A percentile compares a stretch with the other conserved stretches of the same genome.
Conservation (phyloP, 2,888 invertebrate species). For the Seira ritae region DNA sequence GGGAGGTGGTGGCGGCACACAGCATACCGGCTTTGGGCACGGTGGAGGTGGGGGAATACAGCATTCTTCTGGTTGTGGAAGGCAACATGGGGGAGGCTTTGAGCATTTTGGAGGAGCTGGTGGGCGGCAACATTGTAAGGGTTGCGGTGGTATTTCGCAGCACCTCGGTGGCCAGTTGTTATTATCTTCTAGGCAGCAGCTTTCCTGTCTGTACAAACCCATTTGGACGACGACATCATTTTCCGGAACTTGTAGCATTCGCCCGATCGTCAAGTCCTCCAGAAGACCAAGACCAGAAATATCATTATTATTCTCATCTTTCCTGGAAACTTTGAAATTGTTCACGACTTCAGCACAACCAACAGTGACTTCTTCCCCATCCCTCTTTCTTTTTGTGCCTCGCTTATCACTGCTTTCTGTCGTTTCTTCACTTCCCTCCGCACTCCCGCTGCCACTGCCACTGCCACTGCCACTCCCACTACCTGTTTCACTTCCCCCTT, state of each 20-base stretch:
- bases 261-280: not conserved
- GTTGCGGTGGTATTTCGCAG: constrained; percentile 14
- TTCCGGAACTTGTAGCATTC: too few relatives aligned
- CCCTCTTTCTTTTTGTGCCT: too few relatives aligned
- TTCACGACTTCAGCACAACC: constrained; percentile 1
- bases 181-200: constrained; percentile 10
- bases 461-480: not conserved
- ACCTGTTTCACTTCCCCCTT: not conserved
- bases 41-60: constrained; percentile 24
- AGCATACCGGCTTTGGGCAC: too few relatives aligned
- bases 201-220: constrained; percentile 20
- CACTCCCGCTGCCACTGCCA: not conserved
- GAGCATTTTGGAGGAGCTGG: constrained; percentile 8
- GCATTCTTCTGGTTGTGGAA: constrained; percentile 18
- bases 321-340: constrained; percentile 2
- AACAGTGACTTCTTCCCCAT: too few relatives aligned
- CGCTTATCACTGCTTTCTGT: too few relatives aligned
- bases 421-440: not conserved
- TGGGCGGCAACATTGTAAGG: constrained; percentile 8
- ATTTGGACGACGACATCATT: not conserved
- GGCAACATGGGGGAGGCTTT: not conserved
- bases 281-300: constrained; percentile 15
- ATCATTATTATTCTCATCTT: constrained; percentile 27
- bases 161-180: constrained; percentile 22
- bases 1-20: too few relatives aligned